Base-by-base conservation (phyloP, 1,140 invertebrate species). In the Drosophila willistoni region DNA sequence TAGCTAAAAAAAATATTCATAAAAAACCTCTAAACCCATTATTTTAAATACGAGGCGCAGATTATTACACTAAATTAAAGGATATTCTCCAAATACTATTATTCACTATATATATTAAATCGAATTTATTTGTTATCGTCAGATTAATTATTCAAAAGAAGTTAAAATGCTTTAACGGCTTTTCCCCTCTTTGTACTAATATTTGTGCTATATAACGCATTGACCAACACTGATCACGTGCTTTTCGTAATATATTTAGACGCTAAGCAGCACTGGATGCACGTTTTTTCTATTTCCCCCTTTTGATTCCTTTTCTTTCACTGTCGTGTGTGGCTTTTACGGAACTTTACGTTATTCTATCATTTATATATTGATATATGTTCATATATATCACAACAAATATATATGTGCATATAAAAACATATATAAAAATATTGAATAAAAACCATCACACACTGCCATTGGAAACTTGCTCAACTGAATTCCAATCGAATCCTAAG, bases 281-380 rank as follows among this genome's bases (percentile, higher is more conserved):
- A 47, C 19, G 44, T 47, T 51, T 51, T 51, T 22, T 47, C 9
- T 47, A 0, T 2, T 12, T 14, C 12, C 17, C 4, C 3, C 3
- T 51, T 51, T 51, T 1, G 1, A 2, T 12, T 13, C 19, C 44
- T 51, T 51, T 51, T 51, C 44, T 51, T 51, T 51, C 2, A 9
- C 10, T 51, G 44, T 51, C 44, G 44, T 51, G 44, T 51, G 44
- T 51, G 17, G 44, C 44, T 51, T 51, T 51, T 51, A 51, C 9
- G 44, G 10, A 51, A 22, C 19, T 12, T 22, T 1, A 51, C 17
- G 22, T 22, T 3, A 10, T 22, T 19, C 7, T 51, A 7, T 47
- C 44, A 47, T 47, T 47, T 9, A 47, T 47, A 47, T 47, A 7
- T 17, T 25, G 25, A 41, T n/a, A 19, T 19, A 17, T 47, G 1